Evolutionary conservation across 2,888 invertebrate genomes (phyloP).

Genomic region (Nephrotoma appendiculata): DNA sequence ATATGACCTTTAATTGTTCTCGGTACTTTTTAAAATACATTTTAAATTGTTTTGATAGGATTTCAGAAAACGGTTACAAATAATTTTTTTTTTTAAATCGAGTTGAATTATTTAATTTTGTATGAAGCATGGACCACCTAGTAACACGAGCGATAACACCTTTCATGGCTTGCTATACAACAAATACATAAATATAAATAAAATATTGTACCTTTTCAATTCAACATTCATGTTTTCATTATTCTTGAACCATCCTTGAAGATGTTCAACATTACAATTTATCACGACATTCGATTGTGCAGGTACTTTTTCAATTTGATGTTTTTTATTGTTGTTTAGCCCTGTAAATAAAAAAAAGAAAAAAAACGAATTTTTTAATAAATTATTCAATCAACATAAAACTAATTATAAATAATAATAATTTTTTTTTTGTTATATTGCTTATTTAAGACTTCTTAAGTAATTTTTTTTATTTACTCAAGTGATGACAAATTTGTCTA

Average conservation of each 20-base stretch:
- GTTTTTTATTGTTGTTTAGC: conserved; percentile 1
- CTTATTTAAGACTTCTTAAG: neutral
- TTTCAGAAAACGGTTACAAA: too few species aligned
- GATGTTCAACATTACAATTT: conserved; percentile 15
- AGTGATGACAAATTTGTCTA: neutral
- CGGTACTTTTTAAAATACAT: too few species aligned
- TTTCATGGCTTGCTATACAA: too few species aligned
- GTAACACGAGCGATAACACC: too few species aligned
- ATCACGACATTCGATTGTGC: conserved; percentile 14
- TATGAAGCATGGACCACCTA: too few species aligned
- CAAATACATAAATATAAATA: neutral
- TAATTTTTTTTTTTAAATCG: too few species aligned
- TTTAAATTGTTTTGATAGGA: too few species aligned
- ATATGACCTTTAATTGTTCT: too few species aligned
- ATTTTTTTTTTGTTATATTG: neutral
- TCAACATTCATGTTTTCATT: conserved; percentile 7
- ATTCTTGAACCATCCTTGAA: conserved; percentile 16
- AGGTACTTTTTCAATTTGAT: conserved; percentile 14
- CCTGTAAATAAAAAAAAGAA: conserved; percentile 7
- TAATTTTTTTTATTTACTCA: neutral
- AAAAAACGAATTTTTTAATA: neutral
- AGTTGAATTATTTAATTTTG: too few species aligned
- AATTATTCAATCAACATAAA: neutral
- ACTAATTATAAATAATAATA: neutral
- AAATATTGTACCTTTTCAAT: neutral